phyloP scores from a whole-genome alignment of 2,113 vertebrate genomes.

The Terrapene triunguis region DNA sequence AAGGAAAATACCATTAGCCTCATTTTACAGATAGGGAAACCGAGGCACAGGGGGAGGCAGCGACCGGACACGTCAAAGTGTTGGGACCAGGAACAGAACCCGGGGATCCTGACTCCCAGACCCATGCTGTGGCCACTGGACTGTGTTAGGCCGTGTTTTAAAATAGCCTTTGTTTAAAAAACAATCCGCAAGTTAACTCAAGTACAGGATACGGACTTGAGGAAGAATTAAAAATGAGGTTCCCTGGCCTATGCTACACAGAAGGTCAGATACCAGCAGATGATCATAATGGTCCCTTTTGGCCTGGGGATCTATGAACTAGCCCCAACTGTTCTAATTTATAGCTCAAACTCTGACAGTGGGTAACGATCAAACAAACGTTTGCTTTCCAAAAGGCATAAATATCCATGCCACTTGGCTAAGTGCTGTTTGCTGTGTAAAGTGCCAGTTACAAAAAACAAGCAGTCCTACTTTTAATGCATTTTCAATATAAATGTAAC shows the following conservation, averaged over 20 bases:
- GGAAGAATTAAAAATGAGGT: not conserved
- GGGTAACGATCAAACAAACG: fast-evolving
- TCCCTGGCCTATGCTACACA: not conserved
- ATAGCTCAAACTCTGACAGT: not conserved
- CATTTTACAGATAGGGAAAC: not conserved
- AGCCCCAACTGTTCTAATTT: fast-evolving
- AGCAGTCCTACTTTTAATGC: not conserved
- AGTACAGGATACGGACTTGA: no score
- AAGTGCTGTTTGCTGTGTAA: not conserved
- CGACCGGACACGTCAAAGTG: not conserved
- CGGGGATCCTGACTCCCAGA: not conserved
- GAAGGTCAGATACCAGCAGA: fast-evolving
- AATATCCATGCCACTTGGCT: fast-evolving
- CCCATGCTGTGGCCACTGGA: fast-evolving
- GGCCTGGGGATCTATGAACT: not conserved
- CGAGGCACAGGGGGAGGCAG: not conserved
- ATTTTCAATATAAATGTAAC: not conserved
- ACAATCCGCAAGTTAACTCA: no score
- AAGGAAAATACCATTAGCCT: not conserved
- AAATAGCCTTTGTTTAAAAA: not conserved
- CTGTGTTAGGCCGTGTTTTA: not conserved
- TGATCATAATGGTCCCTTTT: not conserved
- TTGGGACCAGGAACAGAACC: not conserved
- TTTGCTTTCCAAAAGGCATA: not conserved
- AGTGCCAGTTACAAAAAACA: not conserved